A percentile compares a stretch with the other conserved stretches of the same genome.
Evolutionary conservation across 2,113 vertebrate species (phyloP).

Genomic region (Okapia johnstoni): DNA sequence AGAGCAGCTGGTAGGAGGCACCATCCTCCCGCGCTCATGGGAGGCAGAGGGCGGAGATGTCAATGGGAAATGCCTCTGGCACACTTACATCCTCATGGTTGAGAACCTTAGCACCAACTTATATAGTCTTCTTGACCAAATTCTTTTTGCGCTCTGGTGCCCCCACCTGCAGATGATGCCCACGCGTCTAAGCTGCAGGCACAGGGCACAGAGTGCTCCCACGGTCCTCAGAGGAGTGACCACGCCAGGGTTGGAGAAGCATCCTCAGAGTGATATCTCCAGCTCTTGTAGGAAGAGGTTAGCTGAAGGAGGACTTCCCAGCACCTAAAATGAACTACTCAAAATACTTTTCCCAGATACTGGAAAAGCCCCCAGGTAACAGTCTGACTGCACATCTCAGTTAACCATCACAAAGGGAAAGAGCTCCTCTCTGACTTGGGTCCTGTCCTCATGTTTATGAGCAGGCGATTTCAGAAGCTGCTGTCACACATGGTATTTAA

Average conservation of each 20-base stretch:
- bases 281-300: not conserved
- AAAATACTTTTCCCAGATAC: not conserved
- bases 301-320: not conserved
- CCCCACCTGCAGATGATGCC: not conserved
- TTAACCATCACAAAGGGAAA: not conserved
- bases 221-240: not conserved
- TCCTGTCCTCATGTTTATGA: not conserved
- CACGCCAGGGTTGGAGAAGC: not conserved
- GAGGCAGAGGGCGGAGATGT: too few species aligned
- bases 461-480: not conserved
- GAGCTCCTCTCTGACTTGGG: not conserved
- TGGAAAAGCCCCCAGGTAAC: not conserved
- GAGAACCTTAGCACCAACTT: not conserved
- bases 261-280: accelerated
- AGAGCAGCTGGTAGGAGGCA: not conserved
- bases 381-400: accelerated
- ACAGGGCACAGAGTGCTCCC: accelerated
- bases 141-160: not conserved
- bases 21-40: accelerated
- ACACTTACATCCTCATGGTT: not conserved
- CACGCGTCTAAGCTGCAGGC: accelerated
- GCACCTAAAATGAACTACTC: not conserved
- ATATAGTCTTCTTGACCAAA: not conserved
- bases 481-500: not conserved
- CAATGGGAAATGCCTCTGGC: not conserved